Evolutionary conservation across 2,888 invertebrate genomes (phyloP), one percentile per base, ranked within the genome.

Genomic region (Parthenolecanium corni): DNA sequence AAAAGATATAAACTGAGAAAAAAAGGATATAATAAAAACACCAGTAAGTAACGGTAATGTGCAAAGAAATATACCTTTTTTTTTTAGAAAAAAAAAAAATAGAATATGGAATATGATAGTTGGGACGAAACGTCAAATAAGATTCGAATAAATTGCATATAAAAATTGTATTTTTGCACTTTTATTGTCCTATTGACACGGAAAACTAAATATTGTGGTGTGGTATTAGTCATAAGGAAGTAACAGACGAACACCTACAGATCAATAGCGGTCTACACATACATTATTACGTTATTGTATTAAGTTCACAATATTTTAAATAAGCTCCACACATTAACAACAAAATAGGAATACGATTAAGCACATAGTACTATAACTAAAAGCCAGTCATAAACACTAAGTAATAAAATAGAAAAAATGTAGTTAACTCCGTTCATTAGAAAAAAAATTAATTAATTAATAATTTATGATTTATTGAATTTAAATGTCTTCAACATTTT

Each of bases 261-360:
- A 31, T 31, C 31, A 31, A 6, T 31, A 4, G 31, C 31, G 31
- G 31, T 23, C 14, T 49, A 49, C 49, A 49, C 21, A 49, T 20
- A 49, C 3, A 21, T 49, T 21, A 23, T 42, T 49, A 21, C 23
- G 20, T 49, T 23, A 21, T 49, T 23, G 49, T 49, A 49, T 20
- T 49, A 49, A 49, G 18, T 42, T 42, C 18, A 49, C 14, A 40
- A 52, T 52, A 58, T 25, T 47, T 47, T 61, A 61, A 61, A 61
- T 61, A 61, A 61, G 61, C 61, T 61, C 61, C 61, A 61, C 61
- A 61, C 61, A 61, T 61, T 61, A 61, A 61, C 61, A 49, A 49
- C 61, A 21, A 57, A 57, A 47, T 14, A 44, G 46, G 16, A 44
- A 18, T 44, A 44, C 16, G 46, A 18, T 44, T 20, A 49, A 20